Evolutionary conservation across 2,113 vertebrate species (phyloP), one percentile per base, ranked within the genome.

Genomic region (Tychaedon coryphoeus): DNA sequence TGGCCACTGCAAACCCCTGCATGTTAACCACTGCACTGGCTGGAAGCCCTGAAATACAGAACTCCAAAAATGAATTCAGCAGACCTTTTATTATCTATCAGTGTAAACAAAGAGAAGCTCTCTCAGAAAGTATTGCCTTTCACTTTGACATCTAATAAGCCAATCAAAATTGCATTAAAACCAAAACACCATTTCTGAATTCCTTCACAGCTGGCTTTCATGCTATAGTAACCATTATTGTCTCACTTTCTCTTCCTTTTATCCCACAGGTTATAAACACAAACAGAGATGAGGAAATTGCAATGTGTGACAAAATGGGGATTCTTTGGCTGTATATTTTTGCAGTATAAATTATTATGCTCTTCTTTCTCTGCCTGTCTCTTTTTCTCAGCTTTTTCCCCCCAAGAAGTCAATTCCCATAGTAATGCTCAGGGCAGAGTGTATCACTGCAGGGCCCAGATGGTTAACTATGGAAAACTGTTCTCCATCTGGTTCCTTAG

Each of bases 401-500:
- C 53, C 60, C 25, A n/a, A 34, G 26, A 92, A 95, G 38, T 80
- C 60, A 95, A 95, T 93, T 96, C 92, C 71, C 74, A 40, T 0
- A 56, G 67, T 22, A 51, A 66, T 86, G 71, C 85, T 90, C 36
- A 90, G 78, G 85, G 92, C 90, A 96, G 67, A 86, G 92, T 58
- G 56, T 20, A 51, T 48, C 75, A 86, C 69, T 86, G 64, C 71
- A 90, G 51, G 75, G 56, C 88, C 85, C 93, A 97, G 91, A 94
- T 92, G 96, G 80, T 64, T 87, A 78, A 79, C 86, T 77, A 4
- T 66, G 78, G 84, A 87, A 85, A 95, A 92, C 70, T 36, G 47
- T 77, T 71, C 61, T 86, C 95, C 94, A 94, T 95, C 90, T 96
- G 95, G 9, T 65, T 90, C 23, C 67, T 90, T 17, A 43, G 85